Percentiles rank a stretch among this genome's conserved stretches.
phyloP scores from a whole-genome alignment of 2,797 vertebrate genomes.

The Molossus alvarezi region DNA sequence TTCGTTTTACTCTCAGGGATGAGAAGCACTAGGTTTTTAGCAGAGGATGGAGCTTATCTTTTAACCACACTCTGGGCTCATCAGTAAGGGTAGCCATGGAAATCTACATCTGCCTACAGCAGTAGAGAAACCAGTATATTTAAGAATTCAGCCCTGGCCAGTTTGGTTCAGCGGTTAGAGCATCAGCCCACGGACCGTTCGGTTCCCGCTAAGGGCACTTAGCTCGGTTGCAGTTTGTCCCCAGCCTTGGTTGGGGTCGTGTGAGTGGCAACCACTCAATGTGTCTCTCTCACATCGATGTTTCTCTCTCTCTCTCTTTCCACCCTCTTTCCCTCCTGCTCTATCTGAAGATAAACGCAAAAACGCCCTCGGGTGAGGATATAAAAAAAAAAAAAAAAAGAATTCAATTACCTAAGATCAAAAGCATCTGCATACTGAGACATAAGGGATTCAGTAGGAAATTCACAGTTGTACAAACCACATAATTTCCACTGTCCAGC shows the following conservation, averaged over 20 bases:
- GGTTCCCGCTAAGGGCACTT: too few species aligned
- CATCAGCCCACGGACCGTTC: too few species aligned
- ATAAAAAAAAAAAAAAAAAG: neutral
- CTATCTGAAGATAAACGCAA: too few species aligned
- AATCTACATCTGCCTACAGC: neutral
- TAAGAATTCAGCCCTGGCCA: neutral
- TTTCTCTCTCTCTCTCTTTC: too few species aligned
- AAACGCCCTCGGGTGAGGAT: too few species aligned
- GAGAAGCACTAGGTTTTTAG: neutral
- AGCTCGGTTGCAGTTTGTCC: too few species aligned
- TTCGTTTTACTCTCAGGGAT: neutral
- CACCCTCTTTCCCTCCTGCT: too few species aligned
- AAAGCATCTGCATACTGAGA: neutral
- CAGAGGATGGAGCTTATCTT: neutral
- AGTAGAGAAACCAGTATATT: neutral
- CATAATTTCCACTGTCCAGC: rapidly evolving
- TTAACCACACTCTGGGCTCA: neutral
- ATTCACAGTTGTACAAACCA: neutral
- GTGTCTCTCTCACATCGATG: too few species aligned
- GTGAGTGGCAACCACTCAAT: too few species aligned
- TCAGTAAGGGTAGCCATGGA: neutral
- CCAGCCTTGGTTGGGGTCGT: too few species aligned
- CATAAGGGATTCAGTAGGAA: neutral
- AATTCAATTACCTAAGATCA: neutral
- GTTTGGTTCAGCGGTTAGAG: too few species aligned